Base-by-base conservation (phyloP, 2,888 invertebrate genomes). In the Mactromeris polynyma region DNA sequence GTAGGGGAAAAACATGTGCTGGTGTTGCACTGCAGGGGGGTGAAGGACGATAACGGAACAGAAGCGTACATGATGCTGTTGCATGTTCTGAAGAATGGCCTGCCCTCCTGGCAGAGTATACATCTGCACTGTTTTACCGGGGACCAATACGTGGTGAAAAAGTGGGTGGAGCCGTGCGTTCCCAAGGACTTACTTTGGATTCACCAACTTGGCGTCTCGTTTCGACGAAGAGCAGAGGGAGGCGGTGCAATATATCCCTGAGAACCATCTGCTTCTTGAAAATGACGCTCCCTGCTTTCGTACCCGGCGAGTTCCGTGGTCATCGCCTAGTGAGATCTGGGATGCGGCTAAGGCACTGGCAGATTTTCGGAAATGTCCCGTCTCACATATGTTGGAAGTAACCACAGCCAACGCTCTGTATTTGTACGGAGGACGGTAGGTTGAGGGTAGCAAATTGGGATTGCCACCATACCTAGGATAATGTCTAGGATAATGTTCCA, bases 21-120 rank as follows among this genome's bases (percentile, higher is more conserved):
- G 38, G 87, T 90, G 1, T 11, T 88, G 6, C 90, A 90, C 69
- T 85, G 89, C 73, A 77, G 85, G 19, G 89, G 85, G 6, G 82
- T 83, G 83, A 7, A 38, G 31, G 86, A 83, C n/a, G 85, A 90
- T 38, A 79, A 73, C 81, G 87, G 85, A 21, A 85, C 87, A 31
- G 87, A 89, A 38, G 85, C 83, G 17, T 87, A 38, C 46, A 64
- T 78, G 36, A 46, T 87, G 9, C 82, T 89, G 6, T 82, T 87
- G n/a, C 81, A 79, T 54, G 46, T 86, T 64, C 21, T 87, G 26
- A 40, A 69, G 42, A 81, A 46, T 14, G 2, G 11, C 3, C 81
- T 85, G 7, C 64, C 42, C 11, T 31, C 78, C 31, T 14, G 79
- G 54, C 85, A 89, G 17, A 40, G 42, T 11, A 85, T 88, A 19